A percentile compares a stretch with the other conserved stretches of the same genome.
These are phyloP conservation scores for Trichechus manatus DNA, from an alignment of 2,113 vertebrate species.

Conservation along the genomic window DNA sequence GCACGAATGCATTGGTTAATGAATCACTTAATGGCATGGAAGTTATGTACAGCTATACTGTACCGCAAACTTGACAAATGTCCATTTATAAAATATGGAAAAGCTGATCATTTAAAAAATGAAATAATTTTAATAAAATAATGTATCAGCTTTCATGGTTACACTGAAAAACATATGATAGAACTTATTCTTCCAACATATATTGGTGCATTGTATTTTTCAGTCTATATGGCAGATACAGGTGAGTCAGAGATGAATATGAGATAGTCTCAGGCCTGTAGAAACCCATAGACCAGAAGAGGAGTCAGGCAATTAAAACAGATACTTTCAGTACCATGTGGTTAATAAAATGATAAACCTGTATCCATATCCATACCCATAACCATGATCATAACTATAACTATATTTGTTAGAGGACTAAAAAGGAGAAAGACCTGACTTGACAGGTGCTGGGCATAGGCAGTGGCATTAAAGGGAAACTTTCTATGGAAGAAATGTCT, in stretches of 20 bases:
- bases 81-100: neutral
- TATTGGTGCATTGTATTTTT: neutral
- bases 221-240: neutral
- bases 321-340: neutral
- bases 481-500: neutral
- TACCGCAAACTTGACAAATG: neutral
- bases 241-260: neutral
- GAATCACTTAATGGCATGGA: neutral
- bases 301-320: neutral
- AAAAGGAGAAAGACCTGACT: neutral
- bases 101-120: neutral
- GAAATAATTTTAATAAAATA: slow-evolving; percentile 1
- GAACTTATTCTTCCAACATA: neutral
- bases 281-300: neutral
- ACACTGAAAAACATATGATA: neutral
- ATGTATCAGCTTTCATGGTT: neutral
- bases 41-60: neutral
- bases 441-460: neutral
- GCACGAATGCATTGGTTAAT: neutral
- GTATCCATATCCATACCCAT: neutral
- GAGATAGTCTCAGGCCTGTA: neutral
- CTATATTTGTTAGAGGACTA: neutral
- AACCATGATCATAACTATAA: neutral
- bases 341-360: neutral
- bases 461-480: neutral